phyloP scores from a whole-genome alignment of 2,797 vertebrate species.

The Chaenodraco wilsoni region DNA sequence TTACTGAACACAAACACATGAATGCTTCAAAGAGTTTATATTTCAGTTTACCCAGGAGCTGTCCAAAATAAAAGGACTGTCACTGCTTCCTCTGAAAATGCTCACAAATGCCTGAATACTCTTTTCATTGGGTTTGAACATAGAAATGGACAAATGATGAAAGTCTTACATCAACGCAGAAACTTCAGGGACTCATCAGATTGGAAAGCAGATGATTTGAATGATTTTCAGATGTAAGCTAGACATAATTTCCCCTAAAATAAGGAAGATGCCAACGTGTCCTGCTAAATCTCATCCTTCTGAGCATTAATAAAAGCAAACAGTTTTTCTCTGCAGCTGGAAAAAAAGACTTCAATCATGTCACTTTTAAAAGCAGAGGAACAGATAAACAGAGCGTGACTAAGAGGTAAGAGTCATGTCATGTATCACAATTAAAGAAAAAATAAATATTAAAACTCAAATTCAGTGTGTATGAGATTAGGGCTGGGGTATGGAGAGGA shows the following conservation, averaged over 20 bases:
- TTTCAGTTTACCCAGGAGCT: constrained; percentile 12
- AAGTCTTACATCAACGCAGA: constrained; percentile 27
- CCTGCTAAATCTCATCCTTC: constrained; percentile 45
- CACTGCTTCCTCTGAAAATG: constrained; percentile 30
- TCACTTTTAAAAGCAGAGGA: constrained; percentile 2
- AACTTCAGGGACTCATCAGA: constrained; percentile 29
- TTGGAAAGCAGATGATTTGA: constrained; percentile 50
- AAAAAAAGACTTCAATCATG: constrained; percentile 17
- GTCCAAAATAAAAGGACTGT: constrained; percentile 8
- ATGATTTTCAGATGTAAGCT: constrained; percentile 47
- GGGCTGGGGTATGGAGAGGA: too few relatives aligned
- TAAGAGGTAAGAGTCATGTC: neutral
- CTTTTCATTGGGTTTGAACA: constrained; percentile 28
- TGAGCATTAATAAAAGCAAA: constrained; percentile 50
- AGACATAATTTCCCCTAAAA: constrained; percentile 39
- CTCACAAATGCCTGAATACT: constrained; percentile 25
- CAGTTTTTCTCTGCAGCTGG: constrained; percentile 31
- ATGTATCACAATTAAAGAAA: constrained; percentile 13
- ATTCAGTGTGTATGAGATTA: neutral
- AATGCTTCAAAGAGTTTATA: constrained; percentile 17
- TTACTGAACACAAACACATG: constrained; percentile 22
- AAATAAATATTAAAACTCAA: constrained; percentile 25
- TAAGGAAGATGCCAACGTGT: constrained; percentile 38
- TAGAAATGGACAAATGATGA: constrained; percentile 28
- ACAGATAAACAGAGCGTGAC: neutral